Evolutionary conservation across 2,113 vertebrate species (phyloP).

Genomic region (Anser cygnoides): DNA sequence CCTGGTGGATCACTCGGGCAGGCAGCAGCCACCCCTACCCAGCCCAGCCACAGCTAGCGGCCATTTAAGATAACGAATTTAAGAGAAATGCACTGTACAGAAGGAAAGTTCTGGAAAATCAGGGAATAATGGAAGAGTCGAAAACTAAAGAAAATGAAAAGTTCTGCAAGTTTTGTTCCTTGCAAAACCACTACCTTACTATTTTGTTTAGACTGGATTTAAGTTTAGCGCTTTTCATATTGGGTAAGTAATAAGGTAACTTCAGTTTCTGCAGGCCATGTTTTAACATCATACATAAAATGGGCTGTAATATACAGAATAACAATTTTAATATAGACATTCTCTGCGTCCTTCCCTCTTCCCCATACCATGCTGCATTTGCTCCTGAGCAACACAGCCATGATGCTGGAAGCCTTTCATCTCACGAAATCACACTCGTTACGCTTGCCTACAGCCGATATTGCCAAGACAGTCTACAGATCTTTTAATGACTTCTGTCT

Average conservation of each 20-base stretch:
- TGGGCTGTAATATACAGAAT: background rate
- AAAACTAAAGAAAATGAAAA: background rate
- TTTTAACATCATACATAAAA: background rate
- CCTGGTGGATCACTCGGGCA: background rate
- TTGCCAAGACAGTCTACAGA: background rate
- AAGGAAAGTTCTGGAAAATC: background rate
- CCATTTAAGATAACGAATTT: background rate
- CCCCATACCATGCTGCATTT: background rate
- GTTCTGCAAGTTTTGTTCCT: background rate
- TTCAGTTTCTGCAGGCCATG: background rate
- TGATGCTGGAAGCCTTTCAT: background rate
- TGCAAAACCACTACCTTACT: background rate
- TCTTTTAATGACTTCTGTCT: background rate
- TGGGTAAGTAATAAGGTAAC: background rate
- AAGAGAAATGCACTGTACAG: background rate
- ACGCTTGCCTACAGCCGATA: background rate
- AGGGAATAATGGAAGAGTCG: background rate
- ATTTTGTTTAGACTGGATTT: background rate
- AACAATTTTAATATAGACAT: background rate
- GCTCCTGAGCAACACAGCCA: background rate
- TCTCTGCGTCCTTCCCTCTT: slow-evolving; percentile 26
- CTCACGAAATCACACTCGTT: background rate
- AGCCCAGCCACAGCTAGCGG: background rate
- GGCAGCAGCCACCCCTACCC: background rate
- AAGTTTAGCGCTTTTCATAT: background rate